Evolutionary conservation across 35 echinoderm and acorn worm species (phyloP), one percentile per base, ranked within the genome.

Genomic region (Eucidaris tribuloides): DNA sequence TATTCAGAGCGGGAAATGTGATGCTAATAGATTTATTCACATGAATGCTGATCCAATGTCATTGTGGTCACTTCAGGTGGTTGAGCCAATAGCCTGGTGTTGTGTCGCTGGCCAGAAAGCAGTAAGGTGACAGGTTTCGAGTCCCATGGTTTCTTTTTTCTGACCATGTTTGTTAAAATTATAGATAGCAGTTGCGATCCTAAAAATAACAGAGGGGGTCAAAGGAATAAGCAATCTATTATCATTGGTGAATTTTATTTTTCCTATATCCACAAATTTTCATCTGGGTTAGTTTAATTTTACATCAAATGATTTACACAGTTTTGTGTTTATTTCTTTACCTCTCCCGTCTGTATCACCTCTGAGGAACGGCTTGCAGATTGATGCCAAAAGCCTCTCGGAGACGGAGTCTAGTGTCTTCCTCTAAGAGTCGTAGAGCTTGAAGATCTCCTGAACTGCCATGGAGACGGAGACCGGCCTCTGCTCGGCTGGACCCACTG

Each of bases 401-500:
- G 94, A 92, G 24, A 97, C 94, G 15, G 94, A 97, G 63, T 92
- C 94, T 35, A 97, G 65, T 1, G 94, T 97, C 54, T 81, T 92
- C 27, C 90, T 85, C 87, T 97, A 93, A 31, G 90, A 89, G 81
- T 92, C 90, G 37, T 97, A 97, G 18, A 93, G 86, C 82, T 97
- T 97, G 65, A 89, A 97, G 30, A 97, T 93, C 62, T 97, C 90
- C 79, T 93, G 87, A 83, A 97, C 92, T 62, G 92, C 86, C 65
- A 93, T 86, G 17, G 93, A 83, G 46, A 90, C 86, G 15, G 94
- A 57, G 0, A 97, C 94, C 4, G 94, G 90, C n/a, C n/a, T n/a
- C n/a, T n/a, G n/a, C 48, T 97, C 94, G 23, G 94, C 85, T 78
- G 94, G 94, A 15, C 89, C 90, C n/a, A 97, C 94, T 9, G 94